A percentile compares a stretch with the other conserved stretches of the same genome.
Evolutionary conservation across 2,113 vertebrate genomes (phyloP).

Genomic region (Sialia sialis): DNA sequence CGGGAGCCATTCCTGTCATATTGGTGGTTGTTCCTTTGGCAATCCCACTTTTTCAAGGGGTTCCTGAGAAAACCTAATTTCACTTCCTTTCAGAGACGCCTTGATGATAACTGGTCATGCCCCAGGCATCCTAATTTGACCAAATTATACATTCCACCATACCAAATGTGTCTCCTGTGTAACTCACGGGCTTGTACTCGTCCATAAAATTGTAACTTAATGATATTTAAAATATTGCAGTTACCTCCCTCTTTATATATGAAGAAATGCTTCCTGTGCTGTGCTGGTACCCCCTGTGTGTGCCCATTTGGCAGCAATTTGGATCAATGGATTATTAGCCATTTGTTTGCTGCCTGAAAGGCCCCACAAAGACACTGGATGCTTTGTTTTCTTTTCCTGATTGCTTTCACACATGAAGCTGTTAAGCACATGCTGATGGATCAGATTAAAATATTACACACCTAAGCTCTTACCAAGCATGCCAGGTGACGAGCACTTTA

Average conservation of each 20-base stretch:
- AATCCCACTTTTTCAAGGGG: neutral
- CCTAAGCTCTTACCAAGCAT: fast-evolving
- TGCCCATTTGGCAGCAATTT: neutral
- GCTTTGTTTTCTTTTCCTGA: neutral
- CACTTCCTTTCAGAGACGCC: neutral
- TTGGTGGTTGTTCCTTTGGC: neutral
- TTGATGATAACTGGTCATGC: neutral
- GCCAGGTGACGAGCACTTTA: neutral
- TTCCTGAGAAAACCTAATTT: neutral
- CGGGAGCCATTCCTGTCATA: neutral
- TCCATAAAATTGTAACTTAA: neutral
- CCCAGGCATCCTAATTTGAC: neutral
- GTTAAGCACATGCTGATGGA: neutral
- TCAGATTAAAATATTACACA: neutral
- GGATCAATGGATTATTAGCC: neutral
- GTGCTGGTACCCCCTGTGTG: neutral
- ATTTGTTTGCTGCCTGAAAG: neutral
- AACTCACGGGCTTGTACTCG: neutral
- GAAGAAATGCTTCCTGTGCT: neutral
- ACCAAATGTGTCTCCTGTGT: neutral
- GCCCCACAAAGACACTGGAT: neutral
- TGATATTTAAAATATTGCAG: neutral
- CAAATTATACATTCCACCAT: neutral
- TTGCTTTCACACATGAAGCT: neutral
- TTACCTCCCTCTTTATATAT: neutral